Base-by-base conservation (phyloP, 2,113 vertebrate species). In the Origma solitaria region DNA sequence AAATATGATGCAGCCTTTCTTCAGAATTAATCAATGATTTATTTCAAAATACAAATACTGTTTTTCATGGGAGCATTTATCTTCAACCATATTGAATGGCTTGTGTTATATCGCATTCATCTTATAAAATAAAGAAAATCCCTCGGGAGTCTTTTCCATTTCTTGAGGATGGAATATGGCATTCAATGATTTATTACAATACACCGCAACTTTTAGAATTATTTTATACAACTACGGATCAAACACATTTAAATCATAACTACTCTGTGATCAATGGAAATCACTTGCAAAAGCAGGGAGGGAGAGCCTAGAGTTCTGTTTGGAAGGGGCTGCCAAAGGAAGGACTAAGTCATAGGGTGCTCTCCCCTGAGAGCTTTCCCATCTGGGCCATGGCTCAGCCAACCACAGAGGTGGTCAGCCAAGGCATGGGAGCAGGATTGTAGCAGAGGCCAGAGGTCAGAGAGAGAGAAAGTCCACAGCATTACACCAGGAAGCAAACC, bases 31-130 rank as follows among this genome's bases (percentile, higher is more conserved):
- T 27, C 18, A 78, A 35, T 64, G 12, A 86, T 4, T 60, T 19
- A 91, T 76, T 92, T 92, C 50, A 77, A 86, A 69, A 49, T 47
- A 78, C 53, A 88, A 92, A 91, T 31, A 68, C 19, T 50, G 28
- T 15, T 84, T 91, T 72, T 45, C 45, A 82, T 6, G 14, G 7
- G 25, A 64, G 35, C 15, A 30, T 60, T 87, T 56, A 40, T 76
- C 23, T 84, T 86, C 38, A 44, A 68, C 37, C 18, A 89, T 11
- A 84, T 6, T 27, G 28, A 79, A 69, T 6, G 22, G 37, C 9
- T 60, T 40, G 15, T 3, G 0, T 18, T 66, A 18, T 13, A 57
- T 7, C 47, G 42, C 5, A 60, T 44, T 42, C 75, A 14, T 62
- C 84, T 82, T 19, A 49, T 57, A 58, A 75, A 84, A 76, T 14